Base-by-base conservation (phyloP, 2,113 vertebrate species). In the Strigops habroptila region DNA sequence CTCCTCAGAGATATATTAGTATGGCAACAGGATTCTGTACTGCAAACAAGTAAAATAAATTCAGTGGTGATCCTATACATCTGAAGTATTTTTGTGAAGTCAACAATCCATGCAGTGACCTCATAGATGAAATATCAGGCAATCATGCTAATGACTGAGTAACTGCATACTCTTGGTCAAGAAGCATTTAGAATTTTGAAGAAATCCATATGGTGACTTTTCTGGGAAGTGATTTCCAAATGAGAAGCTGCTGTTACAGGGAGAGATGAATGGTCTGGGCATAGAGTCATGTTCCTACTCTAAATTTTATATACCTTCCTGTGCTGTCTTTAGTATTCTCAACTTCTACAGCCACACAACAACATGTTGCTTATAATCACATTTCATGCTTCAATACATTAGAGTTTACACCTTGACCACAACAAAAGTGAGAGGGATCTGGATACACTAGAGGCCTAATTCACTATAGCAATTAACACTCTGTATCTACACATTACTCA, bases 91-190 rank as follows among this genome's bases (percentile, higher is more conserved):
- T 90, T 44, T 82, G 27, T 88, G 30, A 77, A 84, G 60, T 43
- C 37, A 57, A 57, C 16, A 52, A 70, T 28, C 25, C 14, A 35
- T 7, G 14, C 30, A 64, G 23, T 19, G 14, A 69, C 15, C 1
- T 5, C 37, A 86, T 0, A 37, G 9, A 73, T 0, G 0, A 86
- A 80, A 19, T 33, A 28, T 7, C 49, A 62, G 27, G 28, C 5
- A 76, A 14, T n/a, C 30, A 43, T 5, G 30, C 25, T 74, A 74
- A 43, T 14, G 53, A 35, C 25, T 55, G n/a, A 67, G 14, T 13
- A 83, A 86, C 44, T 23, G 10, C 18, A 37, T 6, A 15, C 4
- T 49, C 49, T 39, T 60, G 27, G 9, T 59, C 23, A 76, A 68
- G 59, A 3, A n/a, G n/a, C 25, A 86, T 25, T 68, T 46, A 80